These are phyloP conservation scores for Heliconius ethilla DNA, from an alignment of 2,888 invertebrate species.

Conservation along the genomic window DNA sequence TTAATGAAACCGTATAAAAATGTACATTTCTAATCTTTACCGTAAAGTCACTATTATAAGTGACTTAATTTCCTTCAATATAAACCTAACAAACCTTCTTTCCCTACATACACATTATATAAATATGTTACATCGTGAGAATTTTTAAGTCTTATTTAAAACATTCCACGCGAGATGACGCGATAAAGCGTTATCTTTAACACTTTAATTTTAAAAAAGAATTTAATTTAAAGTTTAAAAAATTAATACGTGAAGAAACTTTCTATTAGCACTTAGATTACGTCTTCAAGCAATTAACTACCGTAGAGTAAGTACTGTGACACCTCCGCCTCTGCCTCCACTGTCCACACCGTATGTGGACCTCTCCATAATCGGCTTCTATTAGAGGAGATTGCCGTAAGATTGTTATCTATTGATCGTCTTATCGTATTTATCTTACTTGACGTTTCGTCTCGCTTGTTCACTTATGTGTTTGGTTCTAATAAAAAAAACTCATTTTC, in stretches of 20 bases:
- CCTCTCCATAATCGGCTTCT: not conserved
- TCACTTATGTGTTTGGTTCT: not conserved
- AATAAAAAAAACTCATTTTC: not conserved
- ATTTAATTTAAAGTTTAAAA: slow-evolving; percentile 8
- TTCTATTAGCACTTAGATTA: slow-evolving; percentile 24
- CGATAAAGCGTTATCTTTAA: slow-evolving; percentile 6
- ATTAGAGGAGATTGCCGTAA: slow-evolving; percentile 15
- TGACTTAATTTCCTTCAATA: not conserved
- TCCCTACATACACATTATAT: not conserved
- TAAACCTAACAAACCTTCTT: not conserved
- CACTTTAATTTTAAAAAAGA: not conserved
- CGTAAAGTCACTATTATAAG: not conserved
- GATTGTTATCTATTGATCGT: slow-evolving; percentile 11
- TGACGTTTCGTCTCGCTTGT: slow-evolving; percentile 1
- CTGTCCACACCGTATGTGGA: not conserved
- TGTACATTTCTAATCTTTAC: not conserved
- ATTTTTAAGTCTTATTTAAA: not conserved
- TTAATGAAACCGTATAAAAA: not conserved
- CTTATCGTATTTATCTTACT: slow-evolving; percentile 20
- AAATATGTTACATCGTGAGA: not conserved
- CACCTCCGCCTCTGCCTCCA: not conserved
- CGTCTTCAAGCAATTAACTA: slow-evolving; percentile 28
- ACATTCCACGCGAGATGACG: not conserved
- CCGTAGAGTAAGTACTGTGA: slow-evolving; percentile 8
- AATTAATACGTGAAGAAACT: slow-evolving; percentile 60